phyloP scores from a whole-genome alignment of 2,797 vertebrate species.

The Danio kyathit region DNA sequence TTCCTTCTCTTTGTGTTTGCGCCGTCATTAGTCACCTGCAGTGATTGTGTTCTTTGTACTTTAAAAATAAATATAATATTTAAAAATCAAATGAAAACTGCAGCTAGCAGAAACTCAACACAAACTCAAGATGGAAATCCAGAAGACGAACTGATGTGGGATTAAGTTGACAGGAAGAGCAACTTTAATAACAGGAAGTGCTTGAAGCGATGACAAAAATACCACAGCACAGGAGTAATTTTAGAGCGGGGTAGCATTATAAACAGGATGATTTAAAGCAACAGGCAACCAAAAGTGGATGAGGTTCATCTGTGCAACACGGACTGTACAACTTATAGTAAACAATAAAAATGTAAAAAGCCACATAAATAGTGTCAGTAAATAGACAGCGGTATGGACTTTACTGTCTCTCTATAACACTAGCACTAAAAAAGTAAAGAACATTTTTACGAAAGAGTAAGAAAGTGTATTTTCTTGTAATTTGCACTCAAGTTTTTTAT shows the following conservation, averaged over 20 bases:
- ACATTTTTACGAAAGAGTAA: no score
- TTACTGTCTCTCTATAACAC: fast-evolving
- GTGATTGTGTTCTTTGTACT: no score
- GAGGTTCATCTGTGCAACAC: no score
- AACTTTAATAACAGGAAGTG: slow-evolving; percentile 35
- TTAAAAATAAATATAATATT: slow-evolving; percentile 7
- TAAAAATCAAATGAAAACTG: background rate
- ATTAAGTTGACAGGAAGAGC: slow-evolving; percentile 24
- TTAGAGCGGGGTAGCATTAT: background rate
- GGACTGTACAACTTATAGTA: no score
- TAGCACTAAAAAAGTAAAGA: no score
- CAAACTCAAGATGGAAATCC: slow-evolving; percentile 1
- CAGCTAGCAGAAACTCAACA: background rate
- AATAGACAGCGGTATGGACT: fast-evolving
- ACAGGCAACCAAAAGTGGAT: background rate
- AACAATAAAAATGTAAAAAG: no score
- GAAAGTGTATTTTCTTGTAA: no score
- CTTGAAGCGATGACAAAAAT: slow-evolving; percentile 6
- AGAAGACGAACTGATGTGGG: background rate
- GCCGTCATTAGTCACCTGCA: no score
- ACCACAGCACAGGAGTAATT: background rate
- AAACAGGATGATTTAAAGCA: background rate
- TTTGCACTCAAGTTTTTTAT: no score
- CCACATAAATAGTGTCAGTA: no score
- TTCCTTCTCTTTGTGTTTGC: no score